Evolutionary conservation across 2,888 invertebrate species (phyloP).

Genomic region (Drosophila prostipennis): DNA sequence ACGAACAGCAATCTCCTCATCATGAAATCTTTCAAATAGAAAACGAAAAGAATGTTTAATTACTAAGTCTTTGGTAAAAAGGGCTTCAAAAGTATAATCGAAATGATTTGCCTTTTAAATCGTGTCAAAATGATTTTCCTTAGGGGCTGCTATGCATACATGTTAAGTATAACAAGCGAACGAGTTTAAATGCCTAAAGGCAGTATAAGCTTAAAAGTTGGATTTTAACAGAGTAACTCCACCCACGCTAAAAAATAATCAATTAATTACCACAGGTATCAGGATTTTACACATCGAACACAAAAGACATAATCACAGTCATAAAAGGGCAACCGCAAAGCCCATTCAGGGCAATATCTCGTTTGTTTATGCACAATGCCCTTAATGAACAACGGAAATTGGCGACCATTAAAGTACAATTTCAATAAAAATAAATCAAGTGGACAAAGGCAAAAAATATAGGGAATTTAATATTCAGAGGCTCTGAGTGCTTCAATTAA

Average conservation of each 20-base stretch:
- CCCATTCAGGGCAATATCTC: constrained; percentile 44
- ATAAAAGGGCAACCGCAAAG: constrained; percentile 49
- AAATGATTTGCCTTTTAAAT: not conserved
- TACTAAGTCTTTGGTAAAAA: not conserved
- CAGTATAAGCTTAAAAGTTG: too few relatives aligned
- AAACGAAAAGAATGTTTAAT: not conserved
- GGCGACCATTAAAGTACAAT: constrained; percentile 52
- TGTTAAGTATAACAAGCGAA: not conserved
- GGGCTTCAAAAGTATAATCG: not conserved
- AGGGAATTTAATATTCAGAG: constrained; percentile 14
- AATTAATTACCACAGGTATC: constrained; percentile 22
- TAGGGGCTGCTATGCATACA: too few relatives aligned
- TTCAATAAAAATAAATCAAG: constrained; percentile 30
- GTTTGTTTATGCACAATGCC: constrained; percentile 50
- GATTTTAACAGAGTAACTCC: not conserved
- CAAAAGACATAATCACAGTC: constrained; percentile 37
- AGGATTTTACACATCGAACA: constrained; percentile 13
- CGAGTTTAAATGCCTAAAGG: not conserved
- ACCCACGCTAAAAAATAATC: not conserved
- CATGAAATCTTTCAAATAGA: not conserved
- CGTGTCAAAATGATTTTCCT: not conserved
- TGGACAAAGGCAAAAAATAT: constrained; percentile 4
- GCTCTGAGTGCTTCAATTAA: constrained; percentile 23
- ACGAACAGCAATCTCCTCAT: not conserved
- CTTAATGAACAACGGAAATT: constrained; percentile 60